Evolutionary conservation across 1,140 invertebrate species (phyloP), one percentile per base, ranked within the genome.

Genomic region (Pogonomyrmex californicus): DNA sequence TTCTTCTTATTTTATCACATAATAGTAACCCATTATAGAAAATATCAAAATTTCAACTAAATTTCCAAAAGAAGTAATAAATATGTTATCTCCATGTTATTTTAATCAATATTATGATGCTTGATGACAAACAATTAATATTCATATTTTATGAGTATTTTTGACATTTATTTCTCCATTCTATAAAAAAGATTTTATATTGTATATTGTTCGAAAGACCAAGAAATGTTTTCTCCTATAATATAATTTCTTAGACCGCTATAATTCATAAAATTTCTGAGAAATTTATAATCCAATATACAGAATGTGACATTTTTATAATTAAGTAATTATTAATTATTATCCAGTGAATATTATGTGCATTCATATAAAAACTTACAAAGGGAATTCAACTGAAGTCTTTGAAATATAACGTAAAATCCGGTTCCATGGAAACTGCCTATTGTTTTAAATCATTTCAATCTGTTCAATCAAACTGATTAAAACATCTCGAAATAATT

Each of bases 401-500:
- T 58, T 82, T 70, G 17, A 44, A 58, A 65, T 65, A 17, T 9
- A 78, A 78, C 2, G 14, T 38, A 54, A 70, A 10, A 56, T 81
- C 10, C 14, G 10, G 58, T 58, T 71, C 14, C 38, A 33, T 47
- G 10, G 3, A 33, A 58, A 36, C 2, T 41, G 17, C 3, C 12
- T 36, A 54, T 68, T 79, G 47, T 58, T 71, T 44, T 10, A 23
- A 81, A 68, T 58, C 65, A 41, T 71, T 71, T 82, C 5, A 82
- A 82, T 82, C 17, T 38, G 51, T 17, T 58, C 65, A 36, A 71
- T 82, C 38, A 81, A 44, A 56, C 2, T 58, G 14, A 56, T 44
- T 70, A 47, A 71, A 71, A 82, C 51, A 58, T 47, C 68, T 81
- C 12, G 36, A 58, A 47, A 10, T 82, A 82, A 82, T 82, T 33